These are phyloP conservation scores for Phymastichus coffea DNA, from an alignment of 1,140 invertebrate species.

Conservation along the genomic window DNA sequence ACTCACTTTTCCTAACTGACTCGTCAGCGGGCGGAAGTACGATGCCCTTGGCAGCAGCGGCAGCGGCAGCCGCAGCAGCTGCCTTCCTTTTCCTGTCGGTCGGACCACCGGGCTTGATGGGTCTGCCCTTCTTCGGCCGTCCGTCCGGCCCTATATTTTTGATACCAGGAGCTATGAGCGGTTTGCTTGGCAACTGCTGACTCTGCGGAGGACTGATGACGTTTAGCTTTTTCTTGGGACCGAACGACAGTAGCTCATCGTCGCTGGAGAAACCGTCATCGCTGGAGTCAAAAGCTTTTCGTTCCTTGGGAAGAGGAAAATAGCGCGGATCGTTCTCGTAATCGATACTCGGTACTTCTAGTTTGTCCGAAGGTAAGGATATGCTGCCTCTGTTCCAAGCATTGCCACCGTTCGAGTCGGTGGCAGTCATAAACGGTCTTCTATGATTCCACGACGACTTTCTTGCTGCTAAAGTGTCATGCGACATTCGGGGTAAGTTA, in stretches of 20 bases:
- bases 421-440: slow-evolving; percentile 46
- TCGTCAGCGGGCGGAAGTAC: neutral
- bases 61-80: slow-evolving; percentile 52
- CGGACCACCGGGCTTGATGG: slow-evolving; percentile 52
- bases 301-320: slow-evolving; percentile 72
- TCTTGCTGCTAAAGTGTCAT: no score
- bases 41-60: slow-evolving; percentile 39
- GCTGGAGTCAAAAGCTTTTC: slow-evolving; percentile 69
- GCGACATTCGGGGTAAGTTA: no score
- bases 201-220: neutral
- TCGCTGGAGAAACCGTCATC: slow-evolving; percentile 66
- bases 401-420: slow-evolving; percentile 30
- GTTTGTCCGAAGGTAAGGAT: slow-evolving; percentile 31
- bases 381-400: neutral
- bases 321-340: slow-evolving; percentile 68
- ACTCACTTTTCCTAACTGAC: slow-evolving; percentile 16
- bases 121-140: slow-evolving; percentile 60
- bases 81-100: slow-evolving; percentile 58
- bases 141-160: slow-evolving; percentile 55
- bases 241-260: slow-evolving; percentile 63
- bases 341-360: slow-evolving; percentile 47
- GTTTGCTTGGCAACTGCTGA: neutral
- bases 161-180: neutral
- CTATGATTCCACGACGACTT: slow-evolving; percentile 67
- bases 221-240: slow-evolving; percentile 43